phyloP scores from a whole-genome alignment of 2,888 invertebrate genomes.

The Idaea straminata region DNA sequence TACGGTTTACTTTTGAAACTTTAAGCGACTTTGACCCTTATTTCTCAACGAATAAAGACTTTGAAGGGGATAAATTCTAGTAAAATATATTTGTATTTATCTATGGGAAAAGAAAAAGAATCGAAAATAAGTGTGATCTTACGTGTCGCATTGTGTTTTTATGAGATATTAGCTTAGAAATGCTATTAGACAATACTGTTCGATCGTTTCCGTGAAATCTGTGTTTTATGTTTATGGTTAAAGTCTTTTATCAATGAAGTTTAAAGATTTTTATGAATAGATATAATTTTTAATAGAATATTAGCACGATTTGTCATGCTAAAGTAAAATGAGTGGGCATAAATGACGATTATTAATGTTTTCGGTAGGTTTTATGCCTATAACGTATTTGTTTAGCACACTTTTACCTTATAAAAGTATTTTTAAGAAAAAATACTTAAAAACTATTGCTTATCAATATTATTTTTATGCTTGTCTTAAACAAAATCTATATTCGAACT shows the following conservation, averaged over 20 bases:
- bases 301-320: neutral
- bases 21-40: constrained; percentile 17
- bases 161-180: constrained; percentile 37
- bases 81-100: constrained; percentile 19
- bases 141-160: constrained; percentile 41
- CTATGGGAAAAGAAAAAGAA: constrained; percentile 41
- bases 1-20: neutral
- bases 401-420: no score
- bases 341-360: neutral
- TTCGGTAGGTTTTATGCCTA: neutral
- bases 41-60: neutral
- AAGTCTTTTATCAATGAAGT: neutral
- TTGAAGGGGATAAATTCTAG: neutral
- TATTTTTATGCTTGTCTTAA: neutral
- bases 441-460: no score
- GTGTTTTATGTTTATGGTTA: constrained; percentile 23
- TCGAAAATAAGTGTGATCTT: constrained; percentile 38
- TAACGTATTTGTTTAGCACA: neutral
- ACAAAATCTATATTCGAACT: neutral
- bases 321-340: neutral
- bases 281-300: neutral
- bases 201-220: constrained; percentile 15
- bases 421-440: no score
- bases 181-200: constrained; percentile 13
- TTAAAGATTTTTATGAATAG: neutral